These are phyloP conservation scores for Drosophila ezoana DNA, from an alignment of 2,888 invertebrate species.

Conservation along the genomic window DNA sequence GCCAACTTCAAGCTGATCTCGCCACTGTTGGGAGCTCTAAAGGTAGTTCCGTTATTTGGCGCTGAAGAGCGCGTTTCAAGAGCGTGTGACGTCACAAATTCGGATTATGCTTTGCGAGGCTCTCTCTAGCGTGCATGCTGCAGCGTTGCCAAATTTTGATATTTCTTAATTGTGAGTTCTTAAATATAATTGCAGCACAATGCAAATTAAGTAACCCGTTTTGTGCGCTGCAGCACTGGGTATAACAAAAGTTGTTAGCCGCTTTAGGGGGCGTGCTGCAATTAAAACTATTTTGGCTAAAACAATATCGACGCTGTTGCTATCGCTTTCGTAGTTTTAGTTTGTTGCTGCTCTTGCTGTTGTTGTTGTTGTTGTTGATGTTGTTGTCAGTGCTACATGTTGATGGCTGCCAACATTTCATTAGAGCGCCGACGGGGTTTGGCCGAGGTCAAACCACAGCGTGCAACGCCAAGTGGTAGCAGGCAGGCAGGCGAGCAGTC, in stretches of 20 bases:
- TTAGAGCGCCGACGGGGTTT: slow-evolving; percentile 65
- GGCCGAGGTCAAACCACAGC: slow-evolving; percentile 70
- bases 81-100: too few relatives aligned
- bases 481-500: not conserved
- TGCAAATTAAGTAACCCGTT: not conserved
- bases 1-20: slow-evolving; percentile 4
- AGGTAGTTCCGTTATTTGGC: too few relatives aligned
- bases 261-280: slow-evolving; percentile 47
- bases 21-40: too few relatives aligned
- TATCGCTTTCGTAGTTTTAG: slow-evolving; percentile 38
- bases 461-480: slow-evolving; percentile 24
- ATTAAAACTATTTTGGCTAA: slow-evolving; percentile 77
- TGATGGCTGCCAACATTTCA: slow-evolving; percentile 72
- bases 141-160: not conserved
- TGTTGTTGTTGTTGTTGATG: slow-evolving; percentile 16
- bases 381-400: slow-evolving; percentile 32
- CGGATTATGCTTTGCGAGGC: too few relatives aligned
- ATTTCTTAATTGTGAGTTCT: too few relatives aligned
- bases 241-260: slow-evolving; percentile 29
- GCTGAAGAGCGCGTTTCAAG: too few relatives aligned
- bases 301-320: slow-evolving; percentile 72
- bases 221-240: slow-evolving; percentile 1
- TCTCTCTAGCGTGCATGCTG: too few relatives aligned
- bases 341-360: slow-evolving; percentile 13
- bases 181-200: not conserved